Base-by-base conservation (phyloP, 64 coral and sea anemone species). In the Acropora tenuis region DNA sequence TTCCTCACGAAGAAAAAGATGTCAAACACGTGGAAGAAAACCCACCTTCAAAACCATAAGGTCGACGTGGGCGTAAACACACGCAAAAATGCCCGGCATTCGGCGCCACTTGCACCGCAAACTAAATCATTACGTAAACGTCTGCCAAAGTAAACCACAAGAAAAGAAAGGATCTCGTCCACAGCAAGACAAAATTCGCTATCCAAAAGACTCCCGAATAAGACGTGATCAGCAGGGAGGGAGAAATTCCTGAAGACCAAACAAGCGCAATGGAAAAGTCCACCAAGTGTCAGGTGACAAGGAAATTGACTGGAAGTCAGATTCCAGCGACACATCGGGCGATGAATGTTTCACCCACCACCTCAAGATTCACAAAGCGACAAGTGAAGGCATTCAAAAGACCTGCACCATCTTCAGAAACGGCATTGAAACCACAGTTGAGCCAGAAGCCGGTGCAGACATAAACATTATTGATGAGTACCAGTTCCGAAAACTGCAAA, bases 321-420 rank as follows among this genome's bases (percentile, higher is more conserved):
- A 95, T 87, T 46, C 79, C 3, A 90, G 76, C 47, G 61, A 53
- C 19, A 45, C 59, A 72, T 90, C 73, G 19, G 61, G 67, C 42
- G 68, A 95, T 43, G 88, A 95, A 91, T 81, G 93, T 73, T 90
- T 95, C 67, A 40, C 80, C 41, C 57, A 90, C 59, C 93, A 90
- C 57, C 69, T 94, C 60, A 86, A 73, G 82, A 87, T 90, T 8
- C 76, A 90, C 75, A 78, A 90, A 84, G 75, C 50, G 50, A 53
- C 93, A 61, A 95, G 83, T 66, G 82, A 90, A 87, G 76, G 88
- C 9, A 90, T 80, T 19, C 82, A 79, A 45, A 95, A 90, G 69
- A 95, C 93, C 42, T 87, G 88, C 57, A 53, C 50, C 50, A 53
- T 53, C 50, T 9, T 53, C 50, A 53, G 5, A 53, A 53, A 53